A percentile compares a stretch with the other conserved stretches of the same genome.
These are phyloP conservation scores for Mus caroli DNA, from an alignment of 2,797 vertebrate species.

Conservation along the genomic window DNA sequence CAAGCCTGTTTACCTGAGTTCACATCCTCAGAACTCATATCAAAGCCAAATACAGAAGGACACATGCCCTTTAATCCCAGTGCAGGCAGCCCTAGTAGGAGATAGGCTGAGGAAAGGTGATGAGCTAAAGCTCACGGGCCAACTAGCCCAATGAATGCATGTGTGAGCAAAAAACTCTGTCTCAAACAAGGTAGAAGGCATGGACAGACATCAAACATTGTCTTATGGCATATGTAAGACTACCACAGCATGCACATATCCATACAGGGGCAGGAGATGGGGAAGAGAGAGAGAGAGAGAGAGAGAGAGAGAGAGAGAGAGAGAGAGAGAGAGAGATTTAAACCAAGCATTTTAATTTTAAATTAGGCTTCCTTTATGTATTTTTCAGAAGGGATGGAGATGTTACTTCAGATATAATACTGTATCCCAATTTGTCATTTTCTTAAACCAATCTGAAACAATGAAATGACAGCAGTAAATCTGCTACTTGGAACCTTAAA, in stretches of 20 bases:
- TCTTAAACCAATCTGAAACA: conserved; percentile 59
- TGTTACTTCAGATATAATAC: neutral
- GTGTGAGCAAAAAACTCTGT: neutral
- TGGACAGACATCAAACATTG: neutral
- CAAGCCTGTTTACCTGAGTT: neutral
- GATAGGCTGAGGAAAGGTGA: too few relatives aligned
- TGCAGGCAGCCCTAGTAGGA: neutral
- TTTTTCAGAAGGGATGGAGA: conserved; percentile 45
- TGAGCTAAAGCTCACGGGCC: neutral
- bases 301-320: neutral
- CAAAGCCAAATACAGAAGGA: neutral
- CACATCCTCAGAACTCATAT: neutral
- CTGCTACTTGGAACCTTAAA: neutral
- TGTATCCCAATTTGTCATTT: conserved; percentile 72
- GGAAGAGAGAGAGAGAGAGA: too few relatives aligned
- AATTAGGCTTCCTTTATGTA: conserved; percentile 37
- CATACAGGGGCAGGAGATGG: neutral
- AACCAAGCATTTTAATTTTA: neutral
- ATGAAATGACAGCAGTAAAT: conserved; percentile 78
- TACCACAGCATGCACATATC: neutral
- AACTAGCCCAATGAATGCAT: neutral
- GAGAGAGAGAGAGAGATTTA: too few relatives aligned
- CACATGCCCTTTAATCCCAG: too few relatives aligned
- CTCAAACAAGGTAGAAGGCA: neutral
- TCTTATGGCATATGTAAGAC: neutral